These are phyloP conservation scores for Willowsia nigromaculata DNA, from an alignment of 2,888 invertebrate genomes.

Conservation along the genomic window DNA sequence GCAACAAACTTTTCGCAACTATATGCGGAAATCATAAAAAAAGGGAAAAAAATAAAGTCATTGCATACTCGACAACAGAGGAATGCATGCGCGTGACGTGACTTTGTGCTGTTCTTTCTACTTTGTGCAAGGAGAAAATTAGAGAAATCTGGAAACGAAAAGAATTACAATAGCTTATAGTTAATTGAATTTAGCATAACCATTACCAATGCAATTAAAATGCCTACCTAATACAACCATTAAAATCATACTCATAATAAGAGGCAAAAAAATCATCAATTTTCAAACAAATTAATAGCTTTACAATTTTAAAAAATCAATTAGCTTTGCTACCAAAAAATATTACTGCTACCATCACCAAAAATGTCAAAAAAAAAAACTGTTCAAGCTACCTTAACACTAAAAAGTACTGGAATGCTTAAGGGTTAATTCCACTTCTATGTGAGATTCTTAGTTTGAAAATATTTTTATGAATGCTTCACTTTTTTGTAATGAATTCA, in stretches of 20 bases:
- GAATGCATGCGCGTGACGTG: too few species aligned
- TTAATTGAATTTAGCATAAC: background rate
- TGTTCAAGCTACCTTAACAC: background rate
- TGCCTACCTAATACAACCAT: too few species aligned
- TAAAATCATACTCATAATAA: background rate
- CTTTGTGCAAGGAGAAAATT: background rate
- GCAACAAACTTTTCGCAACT: too few species aligned
- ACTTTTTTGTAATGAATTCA: too few species aligned
- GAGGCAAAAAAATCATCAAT: background rate
- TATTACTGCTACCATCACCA: background rate
- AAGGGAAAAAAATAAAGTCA: too few species aligned
- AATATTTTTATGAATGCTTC: too few species aligned
- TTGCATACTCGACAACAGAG: too few species aligned
- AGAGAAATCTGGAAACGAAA: background rate
- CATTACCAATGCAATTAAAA: background rate
- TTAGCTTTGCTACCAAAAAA: too few species aligned
- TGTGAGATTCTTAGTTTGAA: too few species aligned
- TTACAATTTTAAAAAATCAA: background rate
- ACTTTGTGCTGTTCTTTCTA: background rate
- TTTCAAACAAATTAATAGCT: background rate
- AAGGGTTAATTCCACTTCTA: background rate
- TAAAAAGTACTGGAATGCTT: background rate
- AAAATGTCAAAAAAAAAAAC: background rate
- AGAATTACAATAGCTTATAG: background rate
- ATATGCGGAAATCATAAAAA: too few species aligned